A percentile compares a stretch with the other conserved stretches of the same genome.
These are phyloP conservation scores for Stratiolaelaps scimitus DNA, from an alignment of 1,140 invertebrate species.

Conservation along the genomic window DNA sequence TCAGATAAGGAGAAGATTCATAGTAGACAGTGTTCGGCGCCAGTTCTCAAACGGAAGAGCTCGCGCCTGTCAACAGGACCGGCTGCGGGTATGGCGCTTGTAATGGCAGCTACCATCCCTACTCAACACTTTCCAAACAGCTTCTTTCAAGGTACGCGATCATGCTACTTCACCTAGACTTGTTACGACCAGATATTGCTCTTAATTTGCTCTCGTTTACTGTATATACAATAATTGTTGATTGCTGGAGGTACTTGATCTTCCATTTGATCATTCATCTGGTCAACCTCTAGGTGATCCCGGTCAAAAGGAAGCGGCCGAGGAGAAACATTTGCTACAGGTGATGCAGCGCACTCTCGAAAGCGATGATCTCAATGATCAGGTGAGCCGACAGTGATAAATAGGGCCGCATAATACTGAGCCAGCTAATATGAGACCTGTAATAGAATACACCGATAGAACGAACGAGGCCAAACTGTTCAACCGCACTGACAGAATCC, in stretches of 20 bases:
- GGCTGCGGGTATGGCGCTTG: slow-evolving; percentile 40
- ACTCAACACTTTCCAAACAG: slow-evolving; percentile 54
- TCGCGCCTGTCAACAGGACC: slow-evolving; percentile 63
- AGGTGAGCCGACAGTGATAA: slow-evolving; percentile 33
- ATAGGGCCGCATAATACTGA: too few relatives aligned
- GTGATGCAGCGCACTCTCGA: slow-evolving; percentile 43
- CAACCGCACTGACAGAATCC: too few relatives aligned
- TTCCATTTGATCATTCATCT: slow-evolving; percentile 36
- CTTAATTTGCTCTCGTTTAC: too few relatives aligned
- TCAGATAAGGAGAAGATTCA: slow-evolving; percentile 77
- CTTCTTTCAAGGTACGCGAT: slow-evolving; percentile 49
- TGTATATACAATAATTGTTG: too few relatives aligned
- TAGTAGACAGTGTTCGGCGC: slow-evolving; percentile 72
- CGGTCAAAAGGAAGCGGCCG: slow-evolving; percentile 43
- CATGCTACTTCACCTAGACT: background rate
- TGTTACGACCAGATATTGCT: background rate
- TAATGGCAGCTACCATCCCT: slow-evolving; percentile 36
- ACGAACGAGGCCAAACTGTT: too few relatives aligned
- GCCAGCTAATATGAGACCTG: too few relatives aligned
- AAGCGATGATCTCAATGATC: slow-evolving; percentile 30
- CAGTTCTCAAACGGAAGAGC: slow-evolving; percentile 74
- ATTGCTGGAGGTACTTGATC: too few relatives aligned
- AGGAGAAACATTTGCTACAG: slow-evolving; percentile 48
- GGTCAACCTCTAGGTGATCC: background rate
- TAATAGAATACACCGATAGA: too few relatives aligned